Base-by-base conservation (phyloP, 2,888 invertebrate species). In the Drosophila longiperda region DNA sequence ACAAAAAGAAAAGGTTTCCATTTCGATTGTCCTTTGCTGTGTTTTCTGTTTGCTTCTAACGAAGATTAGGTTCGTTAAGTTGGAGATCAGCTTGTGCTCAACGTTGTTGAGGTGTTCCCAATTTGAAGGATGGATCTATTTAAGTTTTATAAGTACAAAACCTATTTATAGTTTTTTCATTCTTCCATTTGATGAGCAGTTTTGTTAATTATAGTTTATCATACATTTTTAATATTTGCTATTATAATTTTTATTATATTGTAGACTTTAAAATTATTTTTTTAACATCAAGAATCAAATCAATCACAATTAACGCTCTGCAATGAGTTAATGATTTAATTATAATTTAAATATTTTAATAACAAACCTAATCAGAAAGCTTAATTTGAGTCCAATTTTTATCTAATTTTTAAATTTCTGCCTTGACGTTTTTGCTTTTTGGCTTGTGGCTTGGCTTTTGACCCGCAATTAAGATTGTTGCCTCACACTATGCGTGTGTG, bases 401-500 rank as follows among this genome's bases (percentile, higher is more conserved):
- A 87, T 74, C 61, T 40, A 38, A 63, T 61, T 64, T 74, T 66
- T 55, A 45, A 66, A 66, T 68, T 68, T 53, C 53, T 53, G 79
- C 71, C 66, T 72, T 66, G 50, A 38, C 49, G 60, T 72, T 75
- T 66, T 72, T 65, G 64, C 54, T 55, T 74, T 75, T 79, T 68
- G 29, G 58, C 63, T 68, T 73, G 62, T 71, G 67, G 66, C 36
- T 11, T 70, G 66, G 36, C 71, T 70, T 77, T 64, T 90, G 87
- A 87, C 89, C 90, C 81, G 73, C 89, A 87, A 87, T 87, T 87
- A 88, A 90, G 87, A 90, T 90, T 81, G 89, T 66, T 75, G 73
- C 59, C 45, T 68, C 64, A 58, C 54, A 52, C 60, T 45, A 29
- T 29, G 29, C 6, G 29, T 29, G 29, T 29, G 29, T 26, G 26